These are phyloP conservation scores for Cerastoderma edule DNA, from an alignment of 2,888 invertebrate genomes.

Conservation along the genomic window DNA sequence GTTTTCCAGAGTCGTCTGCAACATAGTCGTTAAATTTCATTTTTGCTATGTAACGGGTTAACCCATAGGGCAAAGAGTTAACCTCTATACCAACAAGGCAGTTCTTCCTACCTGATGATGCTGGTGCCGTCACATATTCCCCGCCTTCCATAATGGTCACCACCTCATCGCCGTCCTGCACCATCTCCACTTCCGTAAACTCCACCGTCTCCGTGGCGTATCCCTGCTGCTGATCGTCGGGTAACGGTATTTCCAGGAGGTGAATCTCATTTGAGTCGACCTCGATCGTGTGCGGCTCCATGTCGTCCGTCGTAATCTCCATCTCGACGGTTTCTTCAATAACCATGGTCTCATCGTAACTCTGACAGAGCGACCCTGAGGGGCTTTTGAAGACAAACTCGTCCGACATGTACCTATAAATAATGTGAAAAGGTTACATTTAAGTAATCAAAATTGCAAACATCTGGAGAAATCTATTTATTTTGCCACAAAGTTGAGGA, in stretches of 20 bases:
- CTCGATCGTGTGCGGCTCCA: constrained; percentile 47
- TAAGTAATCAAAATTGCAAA: no score
- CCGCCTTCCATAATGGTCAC: constrained; percentile 36
- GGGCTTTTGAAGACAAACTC: constrained; percentile 81
- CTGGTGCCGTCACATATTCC: constrained; percentile 45
- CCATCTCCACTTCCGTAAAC: constrained; percentile 36
- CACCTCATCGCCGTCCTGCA: constrained; percentile 41
- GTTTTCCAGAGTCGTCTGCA: background rate
- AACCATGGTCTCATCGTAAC: constrained; percentile 56
- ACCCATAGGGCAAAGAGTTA: no score
- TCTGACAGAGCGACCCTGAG: constrained; percentile 42
- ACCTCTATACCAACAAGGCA: no score
- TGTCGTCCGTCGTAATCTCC: constrained; percentile 41
- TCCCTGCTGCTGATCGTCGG: constrained; percentile 36
- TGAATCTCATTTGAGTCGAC: constrained; percentile 26
- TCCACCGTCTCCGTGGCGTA: constrained; percentile 53
- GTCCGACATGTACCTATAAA: constrained; percentile 79
- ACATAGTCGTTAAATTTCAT: background rate
- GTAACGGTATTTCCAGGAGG: constrained; percentile 53
- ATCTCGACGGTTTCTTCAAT: constrained; percentile 63
- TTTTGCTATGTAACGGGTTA: background rate
- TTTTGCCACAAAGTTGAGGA: no score
- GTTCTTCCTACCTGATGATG: no score
- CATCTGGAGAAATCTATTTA: no score
- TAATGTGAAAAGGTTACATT: no score